Evolutionary conservation across 2,797 vertebrate species (phyloP), one percentile per base, ranked within the genome.

Genomic region (Capromys pilorides): DNA sequence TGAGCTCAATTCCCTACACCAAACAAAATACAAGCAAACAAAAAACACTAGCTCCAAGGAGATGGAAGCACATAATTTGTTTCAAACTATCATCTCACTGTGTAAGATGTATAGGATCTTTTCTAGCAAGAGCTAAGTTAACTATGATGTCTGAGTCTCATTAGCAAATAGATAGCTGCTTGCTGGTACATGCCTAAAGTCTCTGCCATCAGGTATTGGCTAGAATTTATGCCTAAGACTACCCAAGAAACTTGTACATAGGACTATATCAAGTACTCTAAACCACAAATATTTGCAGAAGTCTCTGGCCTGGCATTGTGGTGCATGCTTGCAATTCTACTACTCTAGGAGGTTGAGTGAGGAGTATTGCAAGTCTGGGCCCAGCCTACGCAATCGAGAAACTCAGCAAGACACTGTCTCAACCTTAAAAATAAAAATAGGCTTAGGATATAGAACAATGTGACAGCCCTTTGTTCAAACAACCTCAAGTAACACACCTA

Each of bases 271-370:
- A 92, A 31, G 6, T 89, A 59, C 64, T 88, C 45, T 88, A 19
- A 80, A 61, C n/a, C 85, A 92, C 2, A 85, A 61, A 78, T 90
- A 59, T 21, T 75, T 90, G 75, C 69, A 67, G 83, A 83, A 49
- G 54, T 39, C 1, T 39, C 22, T 41, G 71, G 71, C 36, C 21
- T 24, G 22, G 22, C 11, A 33, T 26, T 21, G 36, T 41, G 12
- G 3, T 41, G 21, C 71, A 73, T 39, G 41, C 36, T 26, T 41
- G 39, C 24, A 73, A 41, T 73, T 41, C 36, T 41, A 73, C 6
- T 22, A 73, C 71, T 73, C 71, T 73, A 36, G 36, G 14, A 73
- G n/a, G n/a, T 6, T 36, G 33, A 36, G 16, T 18, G 33, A 69
- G 11, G 69, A 73, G 21, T 36, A 22, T 12, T 24, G 21, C 69